A percentile compares a stretch with the other conserved stretches of the same genome.
Evolutionary conservation across 2,888 invertebrate genomes (phyloP).

Genomic region (Hirtodrosophila duncani): DNA sequence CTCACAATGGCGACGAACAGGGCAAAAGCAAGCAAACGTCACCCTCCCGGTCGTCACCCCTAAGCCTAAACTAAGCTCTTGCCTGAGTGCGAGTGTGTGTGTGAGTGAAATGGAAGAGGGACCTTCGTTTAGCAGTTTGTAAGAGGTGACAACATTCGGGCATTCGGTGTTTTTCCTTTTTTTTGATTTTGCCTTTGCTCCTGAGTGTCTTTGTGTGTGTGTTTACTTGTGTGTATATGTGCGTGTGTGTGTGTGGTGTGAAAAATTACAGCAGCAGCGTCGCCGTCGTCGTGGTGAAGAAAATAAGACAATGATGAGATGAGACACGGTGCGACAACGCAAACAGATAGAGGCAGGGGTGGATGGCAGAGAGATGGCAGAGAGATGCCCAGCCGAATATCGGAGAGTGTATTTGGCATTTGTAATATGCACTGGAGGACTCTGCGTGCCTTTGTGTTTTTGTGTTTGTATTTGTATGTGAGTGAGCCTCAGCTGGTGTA

Average conservation of each 20-base stretch:
- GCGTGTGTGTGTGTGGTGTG: slow-evolving; percentile 42
- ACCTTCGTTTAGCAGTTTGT: slow-evolving; percentile 31
- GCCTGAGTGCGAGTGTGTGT: slow-evolving; percentile 24
- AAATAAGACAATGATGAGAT: slow-evolving; percentile 57
- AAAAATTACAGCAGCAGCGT: slow-evolving; percentile 67
- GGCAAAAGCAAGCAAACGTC: slow-evolving; percentile 28
- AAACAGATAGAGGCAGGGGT: too few relatives aligned
- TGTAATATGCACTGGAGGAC: background rate
- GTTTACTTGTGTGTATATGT: slow-evolving; percentile 19
- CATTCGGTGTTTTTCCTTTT: too few relatives aligned
- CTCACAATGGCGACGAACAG: slow-evolving; percentile 65
- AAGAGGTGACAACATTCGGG: slow-evolving; percentile 69
- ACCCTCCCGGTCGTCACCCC: too few relatives aligned
- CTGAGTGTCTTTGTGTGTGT: slow-evolving; percentile 14
- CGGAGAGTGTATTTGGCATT: slow-evolving; percentile 22
- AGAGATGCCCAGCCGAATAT: slow-evolving; percentile 12
- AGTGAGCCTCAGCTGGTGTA: slow-evolving; percentile 9
- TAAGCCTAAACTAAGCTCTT: too few relatives aligned
- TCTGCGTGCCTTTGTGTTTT: slow-evolving; percentile 8
- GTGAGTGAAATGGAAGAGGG: slow-evolving; percentile 49
- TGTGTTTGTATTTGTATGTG: slow-evolving; percentile 13
- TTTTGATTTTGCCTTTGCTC: too few relatives aligned
- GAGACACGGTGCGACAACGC: slow-evolving; percentile 7
- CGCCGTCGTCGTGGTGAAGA: slow-evolving; percentile 51
- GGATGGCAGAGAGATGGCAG: too few relatives aligned